Evolutionary conservation across 1,140 invertebrate species (phyloP).

Genomic region (Cydia pomonella): DNA sequence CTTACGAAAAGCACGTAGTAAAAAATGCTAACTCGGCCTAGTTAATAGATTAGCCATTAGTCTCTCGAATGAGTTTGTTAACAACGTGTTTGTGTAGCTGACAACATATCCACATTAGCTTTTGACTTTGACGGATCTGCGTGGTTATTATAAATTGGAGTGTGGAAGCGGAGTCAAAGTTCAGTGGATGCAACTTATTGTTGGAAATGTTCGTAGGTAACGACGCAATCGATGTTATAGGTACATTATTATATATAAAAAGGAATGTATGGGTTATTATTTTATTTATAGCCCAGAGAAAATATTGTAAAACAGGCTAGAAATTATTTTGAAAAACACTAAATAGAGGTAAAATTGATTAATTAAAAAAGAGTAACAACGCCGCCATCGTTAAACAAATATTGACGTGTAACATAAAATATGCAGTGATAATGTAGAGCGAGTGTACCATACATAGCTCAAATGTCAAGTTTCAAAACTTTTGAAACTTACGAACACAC

Average conservation of each 20-base stretch:
- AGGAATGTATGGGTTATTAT: no score
- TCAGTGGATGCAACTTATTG: neutral
- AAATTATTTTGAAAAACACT: no score
- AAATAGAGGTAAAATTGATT: no score
- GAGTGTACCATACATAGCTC: neutral
- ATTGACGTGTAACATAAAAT: no score
- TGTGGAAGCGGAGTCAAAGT: neutral
- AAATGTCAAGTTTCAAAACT: neutral
- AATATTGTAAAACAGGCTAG: neutral
- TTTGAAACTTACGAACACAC: neutral
- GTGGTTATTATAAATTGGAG: conserved; percentile 20
- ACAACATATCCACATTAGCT: conserved; percentile 11
- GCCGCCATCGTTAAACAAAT: no score
- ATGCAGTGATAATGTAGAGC: no score
- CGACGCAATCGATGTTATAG: neutral
- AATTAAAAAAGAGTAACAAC: no score
- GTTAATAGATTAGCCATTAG: conserved; percentile 15
- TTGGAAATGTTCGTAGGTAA: neutral
- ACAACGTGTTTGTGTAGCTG: conserved; percentile 9
- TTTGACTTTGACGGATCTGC: conserved; percentile 21
- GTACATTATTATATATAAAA: no score
- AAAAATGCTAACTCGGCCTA: neutral
- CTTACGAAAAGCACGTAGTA: neutral
- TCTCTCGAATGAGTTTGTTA: conserved; percentile 2
- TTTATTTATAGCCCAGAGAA: neutral